Conservation (phyloP, 1,140 invertebrate species). For the Zaprionus vittiger region DNA sequence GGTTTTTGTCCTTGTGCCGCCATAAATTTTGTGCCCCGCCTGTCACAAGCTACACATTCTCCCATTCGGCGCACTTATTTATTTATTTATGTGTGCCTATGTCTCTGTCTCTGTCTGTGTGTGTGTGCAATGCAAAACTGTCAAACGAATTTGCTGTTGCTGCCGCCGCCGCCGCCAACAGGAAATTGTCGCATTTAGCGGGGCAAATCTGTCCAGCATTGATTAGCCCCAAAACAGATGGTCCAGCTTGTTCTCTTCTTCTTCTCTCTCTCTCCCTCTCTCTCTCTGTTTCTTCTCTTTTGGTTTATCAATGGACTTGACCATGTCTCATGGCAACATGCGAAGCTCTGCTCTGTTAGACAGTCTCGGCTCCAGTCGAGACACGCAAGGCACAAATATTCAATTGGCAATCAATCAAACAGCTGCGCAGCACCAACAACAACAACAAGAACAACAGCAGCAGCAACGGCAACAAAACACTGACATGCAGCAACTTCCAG, state of each 20-base stretch:
- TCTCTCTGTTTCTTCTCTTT: background rate
- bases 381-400: constrained; percentile 60
- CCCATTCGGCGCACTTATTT: constrained; percentile 64
- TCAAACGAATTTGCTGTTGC: constrained; percentile 58
- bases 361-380: background rate
- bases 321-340: constrained; percentile 45
- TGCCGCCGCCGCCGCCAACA: constrained; percentile 26
- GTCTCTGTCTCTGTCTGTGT: background rate
- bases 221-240: constrained; percentile 53
- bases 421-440: constrained; percentile 64
- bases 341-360: constrained; percentile 63
- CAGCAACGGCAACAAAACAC: constrained; percentile 62
- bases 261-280: background rate
- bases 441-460: constrained; percentile 51
- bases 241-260: constrained; percentile 10
- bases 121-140: constrained; percentile 49
- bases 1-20: constrained; percentile 75
- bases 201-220: constrained; percentile 54
- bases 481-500: constrained; percentile 73
- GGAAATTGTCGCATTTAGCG: constrained; percentile 53
- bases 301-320: constrained; percentile 49
- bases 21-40: constrained; percentile 75
- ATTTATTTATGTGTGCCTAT: constrained; percentile 72
- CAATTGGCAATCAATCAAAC: constrained; percentile 83
- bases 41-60: constrained; percentile 65